Evolutionary conservation across 2,797 vertebrate species (phyloP).

Genomic region (Australoheros facetus): DNA sequence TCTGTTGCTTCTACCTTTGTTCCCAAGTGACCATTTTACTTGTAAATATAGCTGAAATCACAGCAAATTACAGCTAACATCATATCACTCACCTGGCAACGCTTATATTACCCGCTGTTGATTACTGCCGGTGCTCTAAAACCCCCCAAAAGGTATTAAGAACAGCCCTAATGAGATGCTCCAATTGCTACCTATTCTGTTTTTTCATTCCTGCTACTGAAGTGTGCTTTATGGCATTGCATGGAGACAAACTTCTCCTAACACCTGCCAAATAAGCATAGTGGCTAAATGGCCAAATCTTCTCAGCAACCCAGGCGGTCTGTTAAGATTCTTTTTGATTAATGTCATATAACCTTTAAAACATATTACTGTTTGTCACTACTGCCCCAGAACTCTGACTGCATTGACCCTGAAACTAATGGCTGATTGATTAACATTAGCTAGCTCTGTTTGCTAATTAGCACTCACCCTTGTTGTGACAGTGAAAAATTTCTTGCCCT

Average conservation of each 20-base stretch:
- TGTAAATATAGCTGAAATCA: conserved; percentile 2
- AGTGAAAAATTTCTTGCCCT: neutral
- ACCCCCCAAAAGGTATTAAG: neutral
- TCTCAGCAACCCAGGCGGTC: neutral
- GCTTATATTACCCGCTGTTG: neutral
- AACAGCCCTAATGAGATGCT: neutral
- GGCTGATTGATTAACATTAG: conserved; percentile 1
- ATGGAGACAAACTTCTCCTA: neutral
- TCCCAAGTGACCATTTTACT: neutral
- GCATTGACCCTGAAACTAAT: neutral
- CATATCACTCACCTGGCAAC: neutral
- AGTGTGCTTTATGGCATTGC: neutral
- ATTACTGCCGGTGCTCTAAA: neutral
- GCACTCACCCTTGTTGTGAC: neutral
- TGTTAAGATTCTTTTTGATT: neutral
- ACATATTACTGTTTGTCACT: neutral
- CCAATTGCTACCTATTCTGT: neutral
- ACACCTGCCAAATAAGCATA: neutral
- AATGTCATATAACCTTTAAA: conserved; percentile 5
- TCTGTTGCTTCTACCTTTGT: neutral
- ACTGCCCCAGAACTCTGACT: neutral
- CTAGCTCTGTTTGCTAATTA: conserved; percentile 6
- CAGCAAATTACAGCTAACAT: neutral
- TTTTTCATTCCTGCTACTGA: neutral
- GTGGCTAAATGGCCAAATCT: neutral